Conservation (phyloP, 1,140 invertebrate species). For the Platyscapa corneri region DNA sequence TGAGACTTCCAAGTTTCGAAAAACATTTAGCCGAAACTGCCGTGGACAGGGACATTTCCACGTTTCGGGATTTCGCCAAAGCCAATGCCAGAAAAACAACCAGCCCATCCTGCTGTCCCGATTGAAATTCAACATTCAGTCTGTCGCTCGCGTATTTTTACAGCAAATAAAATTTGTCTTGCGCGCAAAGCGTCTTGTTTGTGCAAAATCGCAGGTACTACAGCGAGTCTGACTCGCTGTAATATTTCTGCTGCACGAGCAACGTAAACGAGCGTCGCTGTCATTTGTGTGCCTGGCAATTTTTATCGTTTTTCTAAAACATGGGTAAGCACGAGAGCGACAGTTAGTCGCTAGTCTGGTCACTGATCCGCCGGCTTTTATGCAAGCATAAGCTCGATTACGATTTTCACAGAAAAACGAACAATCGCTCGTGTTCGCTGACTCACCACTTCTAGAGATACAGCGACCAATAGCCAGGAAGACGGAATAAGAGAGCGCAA, state of each 20-base stretch:
- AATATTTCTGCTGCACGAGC: not conserved
- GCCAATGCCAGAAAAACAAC: too few relatives aligned
- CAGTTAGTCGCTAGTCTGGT: not conserved
- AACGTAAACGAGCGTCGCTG: not conserved
- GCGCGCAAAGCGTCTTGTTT: not conserved
- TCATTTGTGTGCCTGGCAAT: not conserved
- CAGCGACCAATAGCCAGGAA: not conserved
- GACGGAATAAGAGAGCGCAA: not conserved
- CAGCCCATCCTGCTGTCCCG: too few relatives aligned
- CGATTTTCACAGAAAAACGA: constrained; percentile 33
- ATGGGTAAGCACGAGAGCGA: not conserved
- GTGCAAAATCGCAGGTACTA: not conserved
- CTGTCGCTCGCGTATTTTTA: too few relatives aligned
- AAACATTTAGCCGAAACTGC: too few relatives aligned
- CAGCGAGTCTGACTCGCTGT: not conserved
- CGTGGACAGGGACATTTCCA: too few relatives aligned
- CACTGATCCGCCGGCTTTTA: constrained; percentile 22
- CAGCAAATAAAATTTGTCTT: not conserved
- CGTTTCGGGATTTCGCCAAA: too few relatives aligned
- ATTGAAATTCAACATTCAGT: too few relatives aligned
- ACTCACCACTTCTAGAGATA: constrained; percentile 2
- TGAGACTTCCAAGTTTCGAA: too few relatives aligned
- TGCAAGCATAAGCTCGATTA: constrained; percentile 13
- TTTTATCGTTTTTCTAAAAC: constrained; percentile 24
- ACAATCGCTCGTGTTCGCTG: not conserved